Evolutionary conservation across 2,113 vertebrate genomes (phyloP).

Genomic region (Aramus guarauna): DNA sequence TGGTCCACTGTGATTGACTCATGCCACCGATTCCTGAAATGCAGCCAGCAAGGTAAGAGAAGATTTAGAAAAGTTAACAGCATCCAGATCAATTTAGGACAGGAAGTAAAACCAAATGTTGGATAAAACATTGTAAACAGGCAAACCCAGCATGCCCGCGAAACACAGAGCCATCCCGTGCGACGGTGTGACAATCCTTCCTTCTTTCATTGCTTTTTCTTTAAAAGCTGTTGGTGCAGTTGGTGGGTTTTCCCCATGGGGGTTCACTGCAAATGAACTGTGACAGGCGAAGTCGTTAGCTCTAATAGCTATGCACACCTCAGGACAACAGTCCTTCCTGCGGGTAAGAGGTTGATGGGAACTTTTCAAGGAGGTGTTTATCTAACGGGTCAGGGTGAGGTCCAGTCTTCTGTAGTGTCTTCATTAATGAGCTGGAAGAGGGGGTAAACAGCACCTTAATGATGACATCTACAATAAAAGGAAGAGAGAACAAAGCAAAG

Average conservation of each 20-base stretch:
- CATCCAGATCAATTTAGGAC: background rate
- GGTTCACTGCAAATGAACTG: background rate
- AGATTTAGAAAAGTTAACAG: background rate
- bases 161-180: background rate
- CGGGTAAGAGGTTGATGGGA: background rate
- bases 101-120: background rate
- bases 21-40: constrained; percentile 27
- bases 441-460: background rate
- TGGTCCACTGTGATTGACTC: constrained; percentile 2
- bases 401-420: background rate
- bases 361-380: background rate
- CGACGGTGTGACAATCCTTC: background rate
- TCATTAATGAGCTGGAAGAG: background rate
- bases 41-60: background rate
- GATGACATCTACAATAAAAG: background rate
- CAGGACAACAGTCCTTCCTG: background rate
- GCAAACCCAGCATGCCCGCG: background rate
- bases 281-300: background rate
- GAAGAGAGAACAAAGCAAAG: background rate
- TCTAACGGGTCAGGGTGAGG: background rate
- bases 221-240: background rate
- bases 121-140: background rate
- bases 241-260: background rate
- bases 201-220: background rate
- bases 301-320: background rate